phyloP scores from a whole-genome alignment of 35 echinoderm and acorn worm species.

The Ptychodera flava region DNA sequence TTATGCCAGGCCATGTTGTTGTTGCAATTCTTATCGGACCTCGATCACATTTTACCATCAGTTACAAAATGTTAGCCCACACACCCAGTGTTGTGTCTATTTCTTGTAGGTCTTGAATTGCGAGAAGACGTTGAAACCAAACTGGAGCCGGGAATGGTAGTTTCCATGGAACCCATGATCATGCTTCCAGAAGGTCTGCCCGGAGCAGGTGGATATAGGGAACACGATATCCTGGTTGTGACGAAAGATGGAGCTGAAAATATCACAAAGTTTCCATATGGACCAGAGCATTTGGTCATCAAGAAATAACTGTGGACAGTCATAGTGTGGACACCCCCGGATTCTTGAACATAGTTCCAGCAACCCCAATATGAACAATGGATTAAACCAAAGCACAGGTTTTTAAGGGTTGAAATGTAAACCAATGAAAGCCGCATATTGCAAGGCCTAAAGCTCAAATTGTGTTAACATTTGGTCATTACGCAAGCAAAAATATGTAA shows the following conservation, averaged over 20 bases:
- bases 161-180: conserved; percentile 64
- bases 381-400: too few species aligned
- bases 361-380: too few species aligned
- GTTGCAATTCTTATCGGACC: too few species aligned
- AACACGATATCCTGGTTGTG: conserved; percentile 56
- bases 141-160: conserved; percentile 42
- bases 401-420: too few species aligned
- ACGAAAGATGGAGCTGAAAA: conserved; percentile 50
- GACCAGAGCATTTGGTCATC: conserved; percentile 49
- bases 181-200: conserved; percentile 44
- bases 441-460: too few species aligned
- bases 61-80: too few species aligned
- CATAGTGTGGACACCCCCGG: background rate
- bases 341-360: background rate
- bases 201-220: conserved; percentile 61
- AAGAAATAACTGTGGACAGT: conserved; percentile 13
- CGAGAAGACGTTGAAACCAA: conserved; percentile 60
- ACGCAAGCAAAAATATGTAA: too few species aligned
- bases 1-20: too few species aligned
- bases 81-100: too few species aligned
- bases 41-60: too few species aligned
- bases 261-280: conserved; percentile 47
- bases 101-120: conserved; percentile 39
- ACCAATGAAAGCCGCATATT: too few species aligned
- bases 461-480: too few species aligned